These are phyloP conservation scores for Punctoribates punctum DNA, from an alignment of 2,888 invertebrate species.

Conservation along the genomic window DNA sequence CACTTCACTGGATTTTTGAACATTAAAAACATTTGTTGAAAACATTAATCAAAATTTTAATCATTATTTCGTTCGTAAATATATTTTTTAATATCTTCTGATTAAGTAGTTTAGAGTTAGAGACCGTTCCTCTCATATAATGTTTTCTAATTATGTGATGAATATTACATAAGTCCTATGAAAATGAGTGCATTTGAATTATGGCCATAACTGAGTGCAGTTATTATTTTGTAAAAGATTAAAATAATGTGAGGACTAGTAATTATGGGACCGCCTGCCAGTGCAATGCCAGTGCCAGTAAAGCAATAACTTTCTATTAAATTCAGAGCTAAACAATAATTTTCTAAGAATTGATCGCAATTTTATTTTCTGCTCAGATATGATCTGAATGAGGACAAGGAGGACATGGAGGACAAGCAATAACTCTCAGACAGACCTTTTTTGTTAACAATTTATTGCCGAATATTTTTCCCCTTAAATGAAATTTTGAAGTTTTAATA, in stretches of 20 bases:
- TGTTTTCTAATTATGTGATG: background rate
- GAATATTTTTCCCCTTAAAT: constrained; percentile 7
- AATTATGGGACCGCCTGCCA: background rate
- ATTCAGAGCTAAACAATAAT: background rate
- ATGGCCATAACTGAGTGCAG: background rate
- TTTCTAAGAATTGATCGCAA: constrained; percentile 2
- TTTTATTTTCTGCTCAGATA: constrained; percentile 3
- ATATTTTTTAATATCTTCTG: constrained; percentile 29
- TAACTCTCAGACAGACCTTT: constrained; percentile 1
- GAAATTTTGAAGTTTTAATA: constrained; percentile 11
- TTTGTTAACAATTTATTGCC: constrained; percentile 2
- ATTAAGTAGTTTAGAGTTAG: constrained; percentile 2
- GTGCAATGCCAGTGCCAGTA: background rate
- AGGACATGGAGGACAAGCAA: background rate
- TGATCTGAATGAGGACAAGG: background rate
- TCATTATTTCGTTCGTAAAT: background rate
- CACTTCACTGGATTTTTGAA: background rate
- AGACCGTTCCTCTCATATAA: background rate
- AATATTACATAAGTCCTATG: constrained; percentile 5
- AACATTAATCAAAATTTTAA: background rate
- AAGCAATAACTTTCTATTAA: background rate
- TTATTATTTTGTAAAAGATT: constrained; percentile 1
- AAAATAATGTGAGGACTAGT: background rate
- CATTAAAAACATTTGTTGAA: background rate
- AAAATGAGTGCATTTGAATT: background rate